These are phyloP conservation scores for Etheostoma cragini DNA, from an alignment of 2,113 vertebrate species.

Conservation along the genomic window DNA sequence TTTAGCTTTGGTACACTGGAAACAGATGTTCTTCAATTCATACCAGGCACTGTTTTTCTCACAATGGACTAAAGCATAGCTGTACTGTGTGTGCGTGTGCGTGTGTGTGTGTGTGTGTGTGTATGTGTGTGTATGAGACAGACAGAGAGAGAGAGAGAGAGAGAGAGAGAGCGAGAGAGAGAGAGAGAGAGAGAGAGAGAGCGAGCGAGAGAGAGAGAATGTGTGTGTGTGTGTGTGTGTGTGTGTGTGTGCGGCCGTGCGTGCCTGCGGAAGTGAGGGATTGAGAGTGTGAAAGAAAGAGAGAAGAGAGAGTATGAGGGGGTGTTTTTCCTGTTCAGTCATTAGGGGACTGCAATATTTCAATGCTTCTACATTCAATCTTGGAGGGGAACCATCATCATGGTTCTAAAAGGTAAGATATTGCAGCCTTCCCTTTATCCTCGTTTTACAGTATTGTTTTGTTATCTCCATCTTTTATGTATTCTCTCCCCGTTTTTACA, in stretches of 20 bases:
- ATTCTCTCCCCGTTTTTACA: not conserved
- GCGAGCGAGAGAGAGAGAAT: no score
- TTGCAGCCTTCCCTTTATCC: slow-evolving; percentile 20
- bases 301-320: slow-evolving; percentile 3
- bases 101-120: slow-evolving; percentile 20
- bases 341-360: slow-evolving; percentile 54
- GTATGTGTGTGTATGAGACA: not conserved
- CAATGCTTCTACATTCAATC: slow-evolving; percentile 52
- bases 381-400: slow-evolving; percentile 1
- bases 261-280: slow-evolving; percentile 26
- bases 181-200: no score
- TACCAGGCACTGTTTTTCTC: slow-evolving; percentile 70
- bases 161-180: no score
- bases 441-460: slow-evolving; percentile 21
- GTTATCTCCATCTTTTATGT: slow-evolving; percentile 6
- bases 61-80: slow-evolving; percentile 52
- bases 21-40: slow-evolving; percentile 81
- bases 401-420: slow-evolving; percentile 54
- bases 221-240: not conserved
- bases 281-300: slow-evolving; percentile 28
- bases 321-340: slow-evolving; percentile 50
- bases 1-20: slow-evolving; percentile 76
- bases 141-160: no score
- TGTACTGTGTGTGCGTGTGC: slow-evolving; percentile 42
- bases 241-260: slow-evolving; percentile 28